phyloP scores from a whole-genome alignment of 2,113 vertebrate species.

The Cottus gobio region DNA sequence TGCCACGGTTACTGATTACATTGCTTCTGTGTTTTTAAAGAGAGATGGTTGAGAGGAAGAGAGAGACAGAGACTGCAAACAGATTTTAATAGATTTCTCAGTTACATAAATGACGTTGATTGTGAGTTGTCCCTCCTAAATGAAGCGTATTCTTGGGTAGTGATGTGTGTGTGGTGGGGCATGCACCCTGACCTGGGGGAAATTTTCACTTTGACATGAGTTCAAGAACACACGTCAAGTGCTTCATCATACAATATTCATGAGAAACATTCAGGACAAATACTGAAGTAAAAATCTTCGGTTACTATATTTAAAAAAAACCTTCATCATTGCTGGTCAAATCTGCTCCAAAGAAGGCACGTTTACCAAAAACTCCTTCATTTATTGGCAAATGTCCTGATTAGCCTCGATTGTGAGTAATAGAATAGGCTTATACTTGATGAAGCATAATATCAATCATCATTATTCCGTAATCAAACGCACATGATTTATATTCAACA shows the following conservation, averaged over 20 bases:
- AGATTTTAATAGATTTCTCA: conserved; percentile 66
- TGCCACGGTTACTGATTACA: background rate
- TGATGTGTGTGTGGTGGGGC: background rate
- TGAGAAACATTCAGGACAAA: background rate
- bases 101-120: conserved; percentile 51
- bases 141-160: background rate
- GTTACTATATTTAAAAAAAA: background rate
- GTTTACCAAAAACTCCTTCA: conserved; percentile 5
- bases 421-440: background rate
- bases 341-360: background rate
- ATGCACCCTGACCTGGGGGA: background rate
- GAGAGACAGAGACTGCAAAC: conserved; percentile 42
- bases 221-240: conserved; percentile 1
- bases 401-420: background rate
- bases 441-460: background rate
- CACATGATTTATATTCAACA: background rate
- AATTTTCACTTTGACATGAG: background rate
- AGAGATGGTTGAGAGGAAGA: conserved; percentile 26
- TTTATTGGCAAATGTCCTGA: background rate
- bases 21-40: background rate
- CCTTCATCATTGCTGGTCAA: background rate
- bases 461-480: background rate
- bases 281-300: background rate
- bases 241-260: background rate
- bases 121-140: conserved; percentile 13